Evolutionary conservation across 1,140 invertebrate species (phyloP).

Genomic region (Cyclina sinensis): DNA sequence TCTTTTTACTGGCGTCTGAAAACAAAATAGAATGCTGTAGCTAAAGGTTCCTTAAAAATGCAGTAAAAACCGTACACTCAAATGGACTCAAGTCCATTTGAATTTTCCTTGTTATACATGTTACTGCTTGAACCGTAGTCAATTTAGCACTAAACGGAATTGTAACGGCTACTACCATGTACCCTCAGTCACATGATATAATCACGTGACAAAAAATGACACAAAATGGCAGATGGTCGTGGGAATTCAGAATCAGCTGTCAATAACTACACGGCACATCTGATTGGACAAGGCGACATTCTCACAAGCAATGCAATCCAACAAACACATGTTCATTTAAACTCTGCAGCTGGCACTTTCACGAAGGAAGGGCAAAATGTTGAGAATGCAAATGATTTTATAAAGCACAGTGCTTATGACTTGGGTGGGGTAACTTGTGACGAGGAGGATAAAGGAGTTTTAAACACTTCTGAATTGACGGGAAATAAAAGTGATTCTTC

Average conservation of each 20-base stretch:
- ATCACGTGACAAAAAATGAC: slow-evolving; percentile 1
- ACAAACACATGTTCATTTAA: neutral
- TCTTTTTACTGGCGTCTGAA: no score
- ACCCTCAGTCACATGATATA: neutral
- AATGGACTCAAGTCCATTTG: no score
- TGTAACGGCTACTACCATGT: no score
- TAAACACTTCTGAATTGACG: neutral
- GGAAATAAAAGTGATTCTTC: neutral
- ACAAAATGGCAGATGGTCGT: slow-evolving; percentile 17
- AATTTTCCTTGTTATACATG: no score
- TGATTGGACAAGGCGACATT: neutral
- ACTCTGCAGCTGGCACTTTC: neutral
- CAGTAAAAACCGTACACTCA: no score
- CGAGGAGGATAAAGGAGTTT: neutral
- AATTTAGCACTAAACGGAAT: no score
- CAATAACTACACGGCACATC: neutral
- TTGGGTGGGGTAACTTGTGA: slow-evolving; percentile 23
- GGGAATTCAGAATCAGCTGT: neutral
- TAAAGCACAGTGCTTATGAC: neutral
- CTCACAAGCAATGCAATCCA: neutral
- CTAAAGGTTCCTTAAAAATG: no score
- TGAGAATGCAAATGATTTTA: slow-evolving; percentile 2
- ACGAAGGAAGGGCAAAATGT: neutral
- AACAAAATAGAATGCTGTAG: no score
- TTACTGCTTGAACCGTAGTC: no score